Evolutionary conservation across 1,140 invertebrate genomes (phyloP).

Genomic region (Pantala flavescens): DNA sequence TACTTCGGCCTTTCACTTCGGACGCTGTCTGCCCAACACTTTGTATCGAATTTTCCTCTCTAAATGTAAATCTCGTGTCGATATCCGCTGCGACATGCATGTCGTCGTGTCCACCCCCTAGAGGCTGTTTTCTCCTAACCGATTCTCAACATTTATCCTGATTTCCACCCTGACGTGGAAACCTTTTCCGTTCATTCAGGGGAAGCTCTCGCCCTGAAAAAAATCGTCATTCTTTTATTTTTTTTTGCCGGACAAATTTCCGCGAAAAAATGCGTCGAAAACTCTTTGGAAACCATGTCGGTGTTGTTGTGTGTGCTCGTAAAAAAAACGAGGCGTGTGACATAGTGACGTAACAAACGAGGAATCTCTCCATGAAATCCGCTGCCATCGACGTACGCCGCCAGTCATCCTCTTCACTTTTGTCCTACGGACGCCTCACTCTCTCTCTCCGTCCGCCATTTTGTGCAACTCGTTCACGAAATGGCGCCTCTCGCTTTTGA

Average conservation of each 20-base stretch:
- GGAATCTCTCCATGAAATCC: not conserved
- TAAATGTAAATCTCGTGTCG: slow-evolving; percentile 1
- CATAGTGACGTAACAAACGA: not conserved
- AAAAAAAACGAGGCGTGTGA: not conserved
- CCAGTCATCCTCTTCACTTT: no score
- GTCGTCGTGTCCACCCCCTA: not conserved
- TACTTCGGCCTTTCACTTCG: not conserved
- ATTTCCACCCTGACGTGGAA: not conserved
- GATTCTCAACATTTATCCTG: slow-evolving; percentile 7
- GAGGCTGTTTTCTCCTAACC: not conserved
- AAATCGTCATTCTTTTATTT: not conserved
- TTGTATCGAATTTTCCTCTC: slow-evolving; percentile 2
- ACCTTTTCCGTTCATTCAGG: not conserved
- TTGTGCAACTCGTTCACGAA: no score
- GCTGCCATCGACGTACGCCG: no score
- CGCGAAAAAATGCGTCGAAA: not conserved
- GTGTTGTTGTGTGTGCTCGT: not conserved
- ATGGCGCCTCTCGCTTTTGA: no score
- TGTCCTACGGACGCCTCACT: no score
- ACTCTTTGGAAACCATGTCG: not conserved
- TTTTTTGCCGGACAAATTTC: not conserved
- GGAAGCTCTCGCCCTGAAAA: not conserved
- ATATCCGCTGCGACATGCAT: not conserved
- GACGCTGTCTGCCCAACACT: not conserved
- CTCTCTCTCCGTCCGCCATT: no score